These are phyloP conservation scores for Notolepis coatsorum DNA, from an alignment of 2,797 vertebrate species.

Conservation along the genomic window DNA sequence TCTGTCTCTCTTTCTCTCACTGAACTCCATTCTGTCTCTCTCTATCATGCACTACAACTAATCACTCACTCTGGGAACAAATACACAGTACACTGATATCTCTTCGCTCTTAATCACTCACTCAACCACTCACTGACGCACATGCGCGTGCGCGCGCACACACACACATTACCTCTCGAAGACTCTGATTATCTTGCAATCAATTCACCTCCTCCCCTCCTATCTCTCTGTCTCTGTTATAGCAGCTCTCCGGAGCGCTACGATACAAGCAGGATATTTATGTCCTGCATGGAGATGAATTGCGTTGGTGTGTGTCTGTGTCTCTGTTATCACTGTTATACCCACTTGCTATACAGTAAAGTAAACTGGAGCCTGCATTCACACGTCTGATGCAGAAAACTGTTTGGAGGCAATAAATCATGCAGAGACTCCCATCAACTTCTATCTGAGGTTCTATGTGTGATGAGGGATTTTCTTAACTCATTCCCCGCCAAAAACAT, in stretches of 20 bases:
- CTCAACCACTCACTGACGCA: not conserved
- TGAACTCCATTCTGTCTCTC: conserved; percentile 4
- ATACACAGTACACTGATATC: too few species aligned
- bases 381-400: too few species aligned
- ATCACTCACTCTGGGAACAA: too few species aligned
- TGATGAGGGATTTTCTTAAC: too few species aligned
- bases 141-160: not conserved
- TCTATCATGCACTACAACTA: not conserved
- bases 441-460: too few species aligned
- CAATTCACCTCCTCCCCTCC: not conserved
- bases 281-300: not conserved
- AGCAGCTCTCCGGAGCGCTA: not conserved
- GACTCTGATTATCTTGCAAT: not conserved
- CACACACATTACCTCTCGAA: not conserved
- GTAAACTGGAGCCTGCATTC: too few species aligned
- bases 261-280: not conserved
- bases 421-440: too few species aligned
- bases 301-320: not conserved
- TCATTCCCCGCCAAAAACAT: too few species aligned
- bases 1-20: not conserved
- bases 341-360: too few species aligned
- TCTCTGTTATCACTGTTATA: too few species aligned
- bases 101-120: conserved; percentile 1
- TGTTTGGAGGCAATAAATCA: too few species aligned
- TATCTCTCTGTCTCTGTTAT: not conserved